phyloP scores from a whole-genome alignment of 2,113 vertebrate genomes.

The Nothobranchius furzeri region DNA sequence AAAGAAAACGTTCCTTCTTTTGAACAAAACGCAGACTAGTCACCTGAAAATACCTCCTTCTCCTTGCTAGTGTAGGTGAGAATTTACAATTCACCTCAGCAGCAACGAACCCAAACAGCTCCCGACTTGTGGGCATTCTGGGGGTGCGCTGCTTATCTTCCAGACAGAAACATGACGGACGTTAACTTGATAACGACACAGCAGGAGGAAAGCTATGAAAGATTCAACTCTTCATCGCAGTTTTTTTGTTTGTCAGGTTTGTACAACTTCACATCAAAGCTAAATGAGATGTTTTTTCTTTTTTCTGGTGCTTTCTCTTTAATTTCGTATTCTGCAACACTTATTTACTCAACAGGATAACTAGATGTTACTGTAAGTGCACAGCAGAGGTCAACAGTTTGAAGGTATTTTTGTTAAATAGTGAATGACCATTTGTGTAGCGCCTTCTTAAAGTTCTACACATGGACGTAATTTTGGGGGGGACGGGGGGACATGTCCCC shows the following conservation, averaged over 20 bases:
- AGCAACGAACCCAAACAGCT: slow-evolving; percentile 26
- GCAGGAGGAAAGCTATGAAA: slow-evolving; percentile 4
- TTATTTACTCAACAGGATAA: too few relatives aligned
- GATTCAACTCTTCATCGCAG: background rate
- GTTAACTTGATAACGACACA: slow-evolving; percentile 10
- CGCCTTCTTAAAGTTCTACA: too few relatives aligned
- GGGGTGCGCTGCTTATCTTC: slow-evolving; percentile 22
- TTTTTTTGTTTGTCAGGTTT: slow-evolving; percentile 1
- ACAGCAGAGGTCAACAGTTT: too few relatives aligned
- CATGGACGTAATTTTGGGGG: too few relatives aligned
- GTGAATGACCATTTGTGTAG: too few relatives aligned
- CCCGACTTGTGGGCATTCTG: slow-evolving; percentile 5
- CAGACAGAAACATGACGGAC: slow-evolving; percentile 15
- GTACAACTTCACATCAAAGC: background rate
- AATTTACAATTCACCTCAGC: slow-evolving; percentile 28
- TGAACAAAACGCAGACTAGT: slow-evolving; percentile 10
- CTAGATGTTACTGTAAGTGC: too few relatives aligned
- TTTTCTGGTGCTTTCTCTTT: too few relatives aligned
- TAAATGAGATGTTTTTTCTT: background rate
- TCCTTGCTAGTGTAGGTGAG: slow-evolving; percentile 7
- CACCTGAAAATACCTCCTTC: slow-evolving; percentile 15
- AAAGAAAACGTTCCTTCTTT: background rate
- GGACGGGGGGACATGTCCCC: too few relatives aligned
- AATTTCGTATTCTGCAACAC: too few relatives aligned
- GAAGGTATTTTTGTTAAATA: too few relatives aligned